Evolutionary conservation across 2,888 invertebrate genomes (phyloP), one percentile per base, ranked within the genome.

Genomic region (Megastigmus dorsalis): DNA sequence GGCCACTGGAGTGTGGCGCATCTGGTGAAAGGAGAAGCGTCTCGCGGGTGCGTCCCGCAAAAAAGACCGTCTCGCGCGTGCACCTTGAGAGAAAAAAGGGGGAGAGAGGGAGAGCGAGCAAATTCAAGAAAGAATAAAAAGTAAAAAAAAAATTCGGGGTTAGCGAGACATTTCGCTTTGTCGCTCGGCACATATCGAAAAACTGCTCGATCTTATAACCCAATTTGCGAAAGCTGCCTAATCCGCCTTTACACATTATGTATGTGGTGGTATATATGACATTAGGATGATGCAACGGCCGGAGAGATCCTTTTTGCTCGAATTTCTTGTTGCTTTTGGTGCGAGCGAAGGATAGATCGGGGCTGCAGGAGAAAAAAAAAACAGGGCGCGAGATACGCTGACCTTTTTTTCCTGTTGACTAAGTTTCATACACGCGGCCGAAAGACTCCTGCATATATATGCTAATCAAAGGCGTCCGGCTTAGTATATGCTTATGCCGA

Each of bases 11-110:
- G n/a, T n/a, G n/a, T n/a, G n/a, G n/a, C n/a, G n/a, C 59, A 43
- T 43, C 59, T 26, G 15, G 59, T 59, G 59, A 59, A 59, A 59
- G 59, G 59, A 38, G 36, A 7, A 15, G 59, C 59, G n/a, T 7
- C 20, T n/a, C n/a, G n/a, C 38, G 38, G 4, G 54, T 30, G 7
- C 15, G 28, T 18, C 18, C 4, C 7, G 48, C n/a, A n/a, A n/a
- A n/a, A n/a, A n/a, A n/a, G n/a, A n/a, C n/a, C n/a, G n/a, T n/a
- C n/a, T 18, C 18, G 15, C 36, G 20, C 13, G n/a, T 26, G 41
- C 26, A 43, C 43, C 28, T 60, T 45, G 60, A 60, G 23, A 1
- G n/a, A 30, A 60, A 41, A 43, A 60, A 59, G 20, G 23, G 36
- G 18, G 57, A 50, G 50, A 7, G 13, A 26, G 20, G 20, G n/a